phyloP scores from a whole-genome alignment of 2,113 vertebrate species.

The Rhipidura dahli region DNA sequence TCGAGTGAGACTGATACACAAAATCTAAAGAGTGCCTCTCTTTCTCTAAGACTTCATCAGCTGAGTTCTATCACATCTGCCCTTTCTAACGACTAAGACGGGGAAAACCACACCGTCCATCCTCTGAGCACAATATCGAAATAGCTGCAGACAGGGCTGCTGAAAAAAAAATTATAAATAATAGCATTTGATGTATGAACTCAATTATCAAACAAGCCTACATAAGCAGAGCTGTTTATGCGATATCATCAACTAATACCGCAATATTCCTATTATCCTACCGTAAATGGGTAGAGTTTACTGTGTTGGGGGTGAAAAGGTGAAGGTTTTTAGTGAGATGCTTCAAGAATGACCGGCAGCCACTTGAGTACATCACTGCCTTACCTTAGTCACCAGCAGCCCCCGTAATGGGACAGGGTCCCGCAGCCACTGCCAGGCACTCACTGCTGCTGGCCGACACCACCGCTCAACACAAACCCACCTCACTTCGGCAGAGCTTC shows the following conservation, averaged over 20 bases:
- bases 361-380: fast-evolving
- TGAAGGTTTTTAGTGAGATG: neutral
- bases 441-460: neutral
- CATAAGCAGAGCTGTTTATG: neutral
- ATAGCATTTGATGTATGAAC: neutral
- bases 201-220: neutral
- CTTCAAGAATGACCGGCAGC: fast-evolving
- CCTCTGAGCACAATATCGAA: neutral
- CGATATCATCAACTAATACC: neutral
- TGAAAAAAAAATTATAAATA: neutral
- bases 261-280: neutral
- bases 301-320: fast-evolving
- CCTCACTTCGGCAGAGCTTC: neutral
- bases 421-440: fast-evolving
- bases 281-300: neutral
- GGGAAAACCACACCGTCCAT: neutral
- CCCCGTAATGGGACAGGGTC: fast-evolving
- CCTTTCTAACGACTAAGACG: neutral
- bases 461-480: neutral
- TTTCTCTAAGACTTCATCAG: neutral
- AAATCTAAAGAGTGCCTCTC: neutral
- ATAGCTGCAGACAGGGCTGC: neutral
- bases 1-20: neutral
- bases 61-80: neutral
- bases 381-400: neutral